These are phyloP conservation scores for Peromyscus californicus DNA, from an alignment of 2,113 vertebrate species.

Conservation along the genomic window DNA sequence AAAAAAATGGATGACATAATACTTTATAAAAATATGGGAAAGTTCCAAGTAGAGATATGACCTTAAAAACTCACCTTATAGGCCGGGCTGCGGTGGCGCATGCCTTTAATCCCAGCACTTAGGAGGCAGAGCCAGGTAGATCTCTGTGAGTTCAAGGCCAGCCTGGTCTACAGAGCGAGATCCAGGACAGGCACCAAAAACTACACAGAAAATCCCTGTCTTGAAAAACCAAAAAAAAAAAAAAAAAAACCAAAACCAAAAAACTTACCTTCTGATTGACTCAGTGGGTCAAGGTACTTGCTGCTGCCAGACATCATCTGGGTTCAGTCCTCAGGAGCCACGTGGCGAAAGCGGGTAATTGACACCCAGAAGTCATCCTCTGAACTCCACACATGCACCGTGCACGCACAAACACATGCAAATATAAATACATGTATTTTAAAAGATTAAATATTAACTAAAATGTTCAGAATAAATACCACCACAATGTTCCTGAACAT, in stretches of 20 bases:
- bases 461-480: neutral
- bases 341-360: neutral
- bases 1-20: constrained; percentile 15
- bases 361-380: neutral
- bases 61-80: neutral
- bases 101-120: no score
- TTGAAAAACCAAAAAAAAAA: no score
- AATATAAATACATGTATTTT: neutral
- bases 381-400: neutral
- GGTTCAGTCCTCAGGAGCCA: neutral
- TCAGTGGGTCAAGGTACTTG: neutral
- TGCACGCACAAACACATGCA: no score
- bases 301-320: neutral
- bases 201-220: no score
- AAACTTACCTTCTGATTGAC: neutral
- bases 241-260: no score
- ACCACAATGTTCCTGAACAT: neutral
- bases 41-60: neutral
- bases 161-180: no score
- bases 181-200: no score
- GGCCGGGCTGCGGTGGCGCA: no score
- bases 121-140: no score
- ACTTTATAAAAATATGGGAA: neutral
- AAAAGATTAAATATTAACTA: neutral
- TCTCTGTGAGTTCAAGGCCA: no score